Evolutionary conservation across 2,113 vertebrate genomes (phyloP).

Genomic region (Phaethon lepturus): DNA sequence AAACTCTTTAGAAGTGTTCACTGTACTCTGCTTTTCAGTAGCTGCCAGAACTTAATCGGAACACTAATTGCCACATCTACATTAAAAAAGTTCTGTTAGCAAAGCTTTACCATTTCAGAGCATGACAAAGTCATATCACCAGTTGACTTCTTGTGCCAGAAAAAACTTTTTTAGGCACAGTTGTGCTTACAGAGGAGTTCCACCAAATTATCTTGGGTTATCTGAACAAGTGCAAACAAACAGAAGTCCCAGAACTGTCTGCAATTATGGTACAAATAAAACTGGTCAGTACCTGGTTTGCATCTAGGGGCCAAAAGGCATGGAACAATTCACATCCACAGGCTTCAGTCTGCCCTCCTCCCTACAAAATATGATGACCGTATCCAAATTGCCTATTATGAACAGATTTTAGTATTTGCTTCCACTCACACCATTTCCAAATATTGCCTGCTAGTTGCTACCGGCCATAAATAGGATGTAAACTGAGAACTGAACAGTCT

Average conservation of each 20-base stretch:
- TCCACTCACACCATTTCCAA: neutral
- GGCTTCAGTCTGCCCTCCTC: neutral
- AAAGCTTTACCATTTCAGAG: neutral
- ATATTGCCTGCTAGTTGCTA: neutral
- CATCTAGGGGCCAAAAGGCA: neutral
- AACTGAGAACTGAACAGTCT: neutral
- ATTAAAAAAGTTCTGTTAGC: neutral
- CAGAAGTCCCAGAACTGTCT: neutral
- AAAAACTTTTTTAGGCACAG: neutral
- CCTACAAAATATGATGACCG: accelerated
- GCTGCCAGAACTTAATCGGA: neutral
- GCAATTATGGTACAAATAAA: neutral
- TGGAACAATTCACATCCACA: neutral
- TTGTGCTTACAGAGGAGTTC: neutral
- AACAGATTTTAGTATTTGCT: neutral
- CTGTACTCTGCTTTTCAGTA: neutral
- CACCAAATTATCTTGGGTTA: neutral
- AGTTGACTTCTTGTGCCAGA: neutral
- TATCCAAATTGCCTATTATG: neutral
- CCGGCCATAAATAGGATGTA: neutral
- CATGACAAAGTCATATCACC: neutral
- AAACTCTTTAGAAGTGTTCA: neutral
- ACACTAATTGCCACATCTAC: neutral
- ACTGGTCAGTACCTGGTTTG: neutral
- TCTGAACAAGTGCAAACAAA: neutral